A percentile compares a stretch with the other conserved stretches of the same genome.
Evolutionary conservation across 2,113 vertebrate genomes (phyloP).

Genomic region (cattle (Bos taurus)): ARS-UCD2.0 NC_037338.1:32930001-32930500

Average conservation of each 20-base stretch:
- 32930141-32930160: constrained; percentile 58
- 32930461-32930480: not conserved
- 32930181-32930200: constrained; percentile 68
- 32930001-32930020: constrained; percentile 98
- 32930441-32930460: not conserved
- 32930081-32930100: constrained; percentile 82
- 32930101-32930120: constrained; percentile 67
- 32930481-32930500: not conserved
- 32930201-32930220: constrained; percentile 77
- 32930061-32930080: constrained; percentile 77
- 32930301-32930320: constrained; percentile 26
- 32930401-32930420: not conserved
- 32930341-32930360: constrained; percentile 81
- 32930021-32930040: constrained; percentile 99
- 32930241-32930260: constrained; percentile 70
- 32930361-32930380: not conserved
- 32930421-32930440: not conserved
- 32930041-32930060: constrained; percentile 94
- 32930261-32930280: constrained; percentile 52
- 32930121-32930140: not conserved
- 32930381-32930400: not conserved
- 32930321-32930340: constrained; percentile 80
- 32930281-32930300: constrained; percentile 38
- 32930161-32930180: constrained; percentile 58
- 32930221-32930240: constrained; percentile 74